Percentiles rank a stretch among this genome's conserved stretches.
Conservation (phyloP, 2,888 invertebrate genomes). For the Hypomecis atomaria region DNA sequence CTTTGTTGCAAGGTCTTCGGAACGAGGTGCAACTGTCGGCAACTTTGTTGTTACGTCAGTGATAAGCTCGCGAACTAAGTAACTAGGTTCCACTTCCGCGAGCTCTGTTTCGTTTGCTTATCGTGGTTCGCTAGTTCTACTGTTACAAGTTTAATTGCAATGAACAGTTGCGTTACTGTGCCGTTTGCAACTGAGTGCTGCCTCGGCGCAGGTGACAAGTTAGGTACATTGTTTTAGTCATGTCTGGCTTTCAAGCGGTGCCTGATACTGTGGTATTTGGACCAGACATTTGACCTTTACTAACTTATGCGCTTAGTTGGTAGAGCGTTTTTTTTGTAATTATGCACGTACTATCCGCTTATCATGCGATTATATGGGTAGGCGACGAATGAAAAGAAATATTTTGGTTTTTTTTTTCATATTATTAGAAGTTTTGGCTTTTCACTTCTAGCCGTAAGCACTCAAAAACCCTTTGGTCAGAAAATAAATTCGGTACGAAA, state of each 20-base stretch:
- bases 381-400: too few relatives aligned
- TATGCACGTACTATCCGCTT: too few relatives aligned
- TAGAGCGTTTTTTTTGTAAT: too few relatives aligned
- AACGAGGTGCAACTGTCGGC: slow-evolving; percentile 62
- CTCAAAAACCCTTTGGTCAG: not conserved
- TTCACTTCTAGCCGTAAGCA: too few relatives aligned
- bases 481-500: not conserved
- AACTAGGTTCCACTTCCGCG: slow-evolving; percentile 42
- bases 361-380: too few relatives aligned
- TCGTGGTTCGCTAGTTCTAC: slow-evolving; percentile 29
- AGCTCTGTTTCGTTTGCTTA: slow-evolving; percentile 42
- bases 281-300: too few relatives aligned
- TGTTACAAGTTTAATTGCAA: slow-evolving; percentile 25
- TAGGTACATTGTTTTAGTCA: not conserved
- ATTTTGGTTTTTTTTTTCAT: too few relatives aligned
- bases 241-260: too few relatives aligned
- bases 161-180: not conserved
- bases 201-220: not conserved
- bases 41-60: slow-evolving; percentile 56
- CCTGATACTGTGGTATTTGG: too few relatives aligned
- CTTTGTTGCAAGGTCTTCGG: slow-evolving; percentile 71
- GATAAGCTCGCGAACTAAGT: slow-evolving; percentile 55
- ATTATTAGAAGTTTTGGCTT: too few relatives aligned
- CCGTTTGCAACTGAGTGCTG: not conserved
- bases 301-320: too few relatives aligned